Percentiles rank a stretch among this genome's conserved stretches.
Conservation (phyloP, 2,113 vertebrate genomes). For the Ochotona princeps region DNA sequence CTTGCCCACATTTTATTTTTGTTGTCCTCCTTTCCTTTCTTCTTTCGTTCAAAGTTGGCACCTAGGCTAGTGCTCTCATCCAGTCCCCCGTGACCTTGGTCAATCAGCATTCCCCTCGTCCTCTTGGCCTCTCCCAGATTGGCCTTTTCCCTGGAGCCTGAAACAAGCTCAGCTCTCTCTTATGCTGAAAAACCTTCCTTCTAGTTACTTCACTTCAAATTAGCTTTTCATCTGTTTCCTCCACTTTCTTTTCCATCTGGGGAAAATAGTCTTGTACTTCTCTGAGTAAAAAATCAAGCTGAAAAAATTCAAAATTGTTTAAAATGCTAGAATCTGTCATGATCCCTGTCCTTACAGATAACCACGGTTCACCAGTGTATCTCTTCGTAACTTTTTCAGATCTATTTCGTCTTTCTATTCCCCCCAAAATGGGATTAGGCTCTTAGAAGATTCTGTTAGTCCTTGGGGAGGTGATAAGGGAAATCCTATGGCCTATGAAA, state of each 20-base stretch:
- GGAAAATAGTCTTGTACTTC: background rate
- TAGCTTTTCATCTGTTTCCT: background rate
- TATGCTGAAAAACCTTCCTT: slow-evolving; percentile 1
- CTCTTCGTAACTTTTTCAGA: background rate
- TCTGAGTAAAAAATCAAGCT: background rate
- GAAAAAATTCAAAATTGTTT: slow-evolving; percentile 30
- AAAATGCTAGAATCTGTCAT: background rate
- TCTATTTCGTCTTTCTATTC: background rate
- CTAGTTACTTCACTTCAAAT: background rate
- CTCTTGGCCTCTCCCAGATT: background rate
- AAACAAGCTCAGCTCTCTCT: slow-evolving; percentile 30
- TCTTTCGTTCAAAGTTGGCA: background rate
- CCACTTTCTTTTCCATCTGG: background rate
- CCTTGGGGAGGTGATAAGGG: background rate
- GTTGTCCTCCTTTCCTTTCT: background rate
- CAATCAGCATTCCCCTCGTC: background rate
- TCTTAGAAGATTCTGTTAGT: background rate
- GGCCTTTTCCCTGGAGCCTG: background rate
- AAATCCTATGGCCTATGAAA: no score
- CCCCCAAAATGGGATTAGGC: background rate
- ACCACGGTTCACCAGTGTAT: background rate
- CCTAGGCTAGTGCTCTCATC: background rate
- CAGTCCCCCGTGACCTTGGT: background rate
- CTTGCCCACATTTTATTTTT: background rate
- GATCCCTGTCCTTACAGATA: background rate